Conservation (phyloP, 1,140 invertebrate species). For the Triops longicaudatus region DNA sequence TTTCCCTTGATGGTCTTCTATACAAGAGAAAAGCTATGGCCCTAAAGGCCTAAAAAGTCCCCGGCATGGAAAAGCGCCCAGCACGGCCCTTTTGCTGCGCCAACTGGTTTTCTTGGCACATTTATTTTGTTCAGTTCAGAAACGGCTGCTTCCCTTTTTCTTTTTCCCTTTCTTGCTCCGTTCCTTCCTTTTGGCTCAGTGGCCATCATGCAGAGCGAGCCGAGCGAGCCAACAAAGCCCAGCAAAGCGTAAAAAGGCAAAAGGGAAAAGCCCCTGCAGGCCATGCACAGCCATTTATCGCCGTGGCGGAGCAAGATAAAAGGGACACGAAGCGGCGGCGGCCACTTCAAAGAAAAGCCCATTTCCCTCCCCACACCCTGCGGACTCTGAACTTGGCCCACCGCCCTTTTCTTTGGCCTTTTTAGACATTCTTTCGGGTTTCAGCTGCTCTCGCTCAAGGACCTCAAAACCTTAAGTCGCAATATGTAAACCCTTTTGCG, state of each 20-base stretch:
- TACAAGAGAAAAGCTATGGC: neutral
- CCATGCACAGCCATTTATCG: neutral
- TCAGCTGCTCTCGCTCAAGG: constrained; percentile 1
- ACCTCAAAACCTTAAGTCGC: neutral
- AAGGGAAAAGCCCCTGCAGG: constrained; percentile 13
- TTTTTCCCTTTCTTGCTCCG: neutral
- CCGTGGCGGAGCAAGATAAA: constrained; percentile 10
- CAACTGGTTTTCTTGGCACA: neutral
- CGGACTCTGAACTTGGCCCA: constrained; percentile 13
- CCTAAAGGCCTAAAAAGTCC: neutral
- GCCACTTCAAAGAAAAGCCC: constrained; percentile 1
- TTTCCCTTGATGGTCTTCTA: constrained; percentile 3
- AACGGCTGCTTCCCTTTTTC: constrained; percentile 14
- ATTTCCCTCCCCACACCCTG: neutral
- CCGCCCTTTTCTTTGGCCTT: neutral
- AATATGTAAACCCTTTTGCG: neutral
- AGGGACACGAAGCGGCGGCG: constrained; percentile 12
- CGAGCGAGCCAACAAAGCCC: constrained; percentile 13
- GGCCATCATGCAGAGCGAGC: constrained; percentile 9
- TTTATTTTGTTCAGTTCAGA: neutral
- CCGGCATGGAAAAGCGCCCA: neutral
- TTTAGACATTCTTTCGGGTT: constrained; percentile 10
- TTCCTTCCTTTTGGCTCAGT: neutral
- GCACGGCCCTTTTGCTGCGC: neutral
- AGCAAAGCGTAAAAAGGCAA: neutral